Evolutionary conservation across 2,113 vertebrate species (phyloP), one percentile per base, ranked within the genome.

Genomic region (Sebastes schlegelii): DNA sequence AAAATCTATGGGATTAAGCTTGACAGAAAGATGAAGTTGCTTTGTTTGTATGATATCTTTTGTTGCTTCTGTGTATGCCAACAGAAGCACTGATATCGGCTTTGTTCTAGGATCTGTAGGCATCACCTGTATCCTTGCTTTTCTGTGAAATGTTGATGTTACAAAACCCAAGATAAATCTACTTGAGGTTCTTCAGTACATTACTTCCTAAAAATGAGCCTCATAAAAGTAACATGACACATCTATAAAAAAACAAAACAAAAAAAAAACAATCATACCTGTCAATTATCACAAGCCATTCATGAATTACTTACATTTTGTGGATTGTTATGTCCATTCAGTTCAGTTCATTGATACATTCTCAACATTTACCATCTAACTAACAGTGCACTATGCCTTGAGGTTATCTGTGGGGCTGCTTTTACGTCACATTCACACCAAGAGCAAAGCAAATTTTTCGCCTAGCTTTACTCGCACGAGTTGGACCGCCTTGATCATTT

Each of bases 11-110:
- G 40, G 16, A 55, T 54, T 45, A 8, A 8, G 10, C 8, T 3
- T 57, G 60, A 46, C 40, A 55, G 67, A 63, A 23, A 68, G 57
- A 71, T 45, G 19, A 70, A 63, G 34, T 63, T 11, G 21, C 46
- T 10, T 19, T 67, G 61, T 57, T 21, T 66, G 7, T 70, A 49
- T 63, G 4, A 63, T 64, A 8, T 45, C 69, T 6, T 79, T 45
- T 65, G 42, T 65, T 72, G 16, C 11, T 55, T 51, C 19, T n/a
- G n/a, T 23, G n/a, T 34, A 8, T 4, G 5, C 40, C 52, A 54
- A 5, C 40, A 55, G 13, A 12, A 45, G 51, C 64, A 46, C 40
- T 49, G 34, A 43, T 65, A 12, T 14, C 11, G 13, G 26, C 14
- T 66, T 74, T 51, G 23, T n/a, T 73, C 42, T 43, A 34, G 40